These are phyloP conservation scores for Stegophylla sp. DNA, from an alignment of 2,888 invertebrate genomes.

Conservation along the genomic window DNA sequence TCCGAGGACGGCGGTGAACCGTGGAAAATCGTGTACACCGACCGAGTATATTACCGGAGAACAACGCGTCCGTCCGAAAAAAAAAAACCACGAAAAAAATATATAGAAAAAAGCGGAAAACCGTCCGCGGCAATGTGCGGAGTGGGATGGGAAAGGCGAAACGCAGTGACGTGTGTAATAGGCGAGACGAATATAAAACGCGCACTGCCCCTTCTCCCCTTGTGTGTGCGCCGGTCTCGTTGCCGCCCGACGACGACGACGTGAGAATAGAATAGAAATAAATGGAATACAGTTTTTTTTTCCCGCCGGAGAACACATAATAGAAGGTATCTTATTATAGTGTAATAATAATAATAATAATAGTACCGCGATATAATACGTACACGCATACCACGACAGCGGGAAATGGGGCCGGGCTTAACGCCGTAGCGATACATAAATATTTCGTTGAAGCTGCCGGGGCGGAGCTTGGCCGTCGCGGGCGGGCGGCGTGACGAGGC, in stretches of 20 bases:
- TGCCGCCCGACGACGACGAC: not conserved
- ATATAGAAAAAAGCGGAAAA: slow-evolving; percentile 12
- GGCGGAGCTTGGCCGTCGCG: slow-evolving; percentile 35
- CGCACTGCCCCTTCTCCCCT: not conserved
- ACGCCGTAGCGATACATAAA: slow-evolving; percentile 21
- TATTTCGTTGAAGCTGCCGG: slow-evolving; percentile 15
- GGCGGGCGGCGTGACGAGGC: slow-evolving; percentile 32
- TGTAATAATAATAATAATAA: not conserved
- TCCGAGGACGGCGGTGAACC: slow-evolving; percentile 5
- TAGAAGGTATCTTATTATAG: not conserved
- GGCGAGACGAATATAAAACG: slow-evolving; percentile 41
- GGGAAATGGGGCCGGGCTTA: slow-evolving; percentile 52
- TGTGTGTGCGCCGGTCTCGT: not conserved
- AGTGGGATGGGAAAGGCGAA: not conserved
- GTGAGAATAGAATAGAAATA: slow-evolving; percentile 48
- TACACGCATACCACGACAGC: not conserved
- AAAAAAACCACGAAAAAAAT: not conserved
- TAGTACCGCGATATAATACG: not conserved
- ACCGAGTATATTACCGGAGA: not conserved
- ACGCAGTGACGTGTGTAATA: slow-evolving; percentile 32
- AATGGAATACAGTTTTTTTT: slow-evolving; percentile 39
- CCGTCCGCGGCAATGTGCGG: not conserved
- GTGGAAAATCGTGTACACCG: slow-evolving; percentile 21
- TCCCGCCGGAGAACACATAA: not conserved
- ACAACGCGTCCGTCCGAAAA: slow-evolving; percentile 13